phyloP scores from a whole-genome alignment of 2,888 invertebrate genomes.

The Eurois occulta region DNA sequence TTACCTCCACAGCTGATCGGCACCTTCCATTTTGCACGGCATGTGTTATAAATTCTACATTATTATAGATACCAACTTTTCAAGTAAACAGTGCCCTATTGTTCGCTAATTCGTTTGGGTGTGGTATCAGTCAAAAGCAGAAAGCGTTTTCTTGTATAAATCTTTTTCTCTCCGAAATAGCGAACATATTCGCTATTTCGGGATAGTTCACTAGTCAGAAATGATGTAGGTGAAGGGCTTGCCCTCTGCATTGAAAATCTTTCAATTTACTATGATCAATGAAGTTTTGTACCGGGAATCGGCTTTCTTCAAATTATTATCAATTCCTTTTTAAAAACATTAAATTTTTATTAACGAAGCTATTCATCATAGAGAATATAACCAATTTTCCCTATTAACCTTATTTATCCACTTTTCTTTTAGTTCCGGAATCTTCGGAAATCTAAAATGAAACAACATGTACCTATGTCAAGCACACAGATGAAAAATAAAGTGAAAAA shows the following conservation, averaged over 20 bases:
- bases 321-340: no score
- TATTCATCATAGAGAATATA: no score
- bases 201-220: background rate
- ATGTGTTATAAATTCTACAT: constrained; percentile 77
- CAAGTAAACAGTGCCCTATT: constrained; percentile 82
- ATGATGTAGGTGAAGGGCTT: background rate
- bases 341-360: no score
- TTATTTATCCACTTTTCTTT: no score
- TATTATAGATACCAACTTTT: constrained; percentile 78
- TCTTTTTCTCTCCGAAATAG: background rate
- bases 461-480: no score
- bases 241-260: background rate
- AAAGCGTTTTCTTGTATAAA: background rate
- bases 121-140: constrained; percentile 53
- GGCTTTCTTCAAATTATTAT: no score
- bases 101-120: constrained; percentile 80
- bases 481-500: no score
- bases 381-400: no score
- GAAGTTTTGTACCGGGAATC: background rate
- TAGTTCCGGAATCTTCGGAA: no score
- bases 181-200: no score
- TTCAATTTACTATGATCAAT: background rate
- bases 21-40: constrained; percentile 23
- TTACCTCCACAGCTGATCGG: constrained; percentile 21
- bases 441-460: no score